Base-by-base conservation (phyloP, 92 coral and sea anemone species). In the Blastomussa wellsi region DNA sequence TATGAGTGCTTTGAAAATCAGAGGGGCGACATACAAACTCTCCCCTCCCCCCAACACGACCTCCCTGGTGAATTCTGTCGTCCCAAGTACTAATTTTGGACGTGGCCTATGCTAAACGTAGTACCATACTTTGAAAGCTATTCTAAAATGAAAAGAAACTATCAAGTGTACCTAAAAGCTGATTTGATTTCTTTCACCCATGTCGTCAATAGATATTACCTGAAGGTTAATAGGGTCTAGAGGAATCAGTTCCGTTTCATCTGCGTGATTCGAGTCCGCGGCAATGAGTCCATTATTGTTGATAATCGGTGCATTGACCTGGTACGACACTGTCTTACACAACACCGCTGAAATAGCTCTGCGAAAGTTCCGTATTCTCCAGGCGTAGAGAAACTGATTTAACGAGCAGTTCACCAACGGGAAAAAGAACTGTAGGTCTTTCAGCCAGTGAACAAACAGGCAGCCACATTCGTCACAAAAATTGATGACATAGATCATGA, bases 361-460 rank as follows among this genome's bases (percentile, higher is more conserved):
- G 39, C 86, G 84, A 51, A 86, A 90, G 71, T 74, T 90, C 24
- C 82, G 71, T 28, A 74, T 74, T 19, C 77, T 51, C 93, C 93
- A 90, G 49, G 93, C 90, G 44, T 86, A 90, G 8, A 90, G 66
- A 41, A 90, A 90, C 37, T 88, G 93, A 77, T 90, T 90, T 78
- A 90, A 77, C 29, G 86, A 86, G 5, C 90, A 90, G 62, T 90
- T 90, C 0, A 88, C 82, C 86, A 86, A 77, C 1, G 83, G 88
- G 32, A 90, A 69, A 14, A 86, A 36, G 38, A 80, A 90, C 64
- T 90, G 81, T 22, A 90, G 49, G 79, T 90, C 93, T 52, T 88
- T 90, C 12, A 86, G 75, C 90, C 93, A 90, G 72, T 90, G 93
- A 62, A 90, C 78, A 36, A 86, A 83, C 11, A 76, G 72, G 62